phyloP scores from a whole-genome alignment of 1,140 invertebrate species.

The Papilio glaucus region DNA sequence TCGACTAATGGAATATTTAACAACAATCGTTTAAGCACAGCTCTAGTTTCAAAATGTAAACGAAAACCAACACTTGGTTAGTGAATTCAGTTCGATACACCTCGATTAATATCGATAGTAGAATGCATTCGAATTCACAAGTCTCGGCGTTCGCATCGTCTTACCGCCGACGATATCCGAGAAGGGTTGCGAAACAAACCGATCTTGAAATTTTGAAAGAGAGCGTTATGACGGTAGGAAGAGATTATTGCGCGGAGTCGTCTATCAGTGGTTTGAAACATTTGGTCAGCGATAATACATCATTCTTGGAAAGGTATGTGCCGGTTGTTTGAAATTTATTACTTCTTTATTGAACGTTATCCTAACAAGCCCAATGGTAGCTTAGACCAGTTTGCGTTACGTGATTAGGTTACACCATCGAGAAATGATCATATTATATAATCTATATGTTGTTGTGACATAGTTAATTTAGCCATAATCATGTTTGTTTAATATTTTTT shows the following conservation, averaged over 20 bases:
- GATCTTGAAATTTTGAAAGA: conserved; percentile 57
- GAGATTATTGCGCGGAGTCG: conserved; percentile 74
- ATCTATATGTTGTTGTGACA: not conserved
- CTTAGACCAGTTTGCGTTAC: conserved; percentile 52
- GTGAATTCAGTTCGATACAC: conserved; percentile 16
- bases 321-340: conserved; percentile 47
- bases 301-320: conserved; percentile 69
- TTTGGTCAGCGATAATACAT: conserved; percentile 63
- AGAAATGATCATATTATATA: conserved; percentile 22
- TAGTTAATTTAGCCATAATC: not conserved
- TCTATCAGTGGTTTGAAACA: conserved; percentile 77
- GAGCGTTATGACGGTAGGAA: conserved; percentile 63
- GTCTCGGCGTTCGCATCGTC: conserved; percentile 47
- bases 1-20: conserved; percentile 77
- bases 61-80: conserved; percentile 37
- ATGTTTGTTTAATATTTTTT: conserved; percentile 2
- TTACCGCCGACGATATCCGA: conserved; percentile 51
- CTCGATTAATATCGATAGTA: conserved; percentile 18
- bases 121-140: conserved; percentile 46
- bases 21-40: conserved; percentile 53
- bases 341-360: conserved; percentile 41
- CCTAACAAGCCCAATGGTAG: too few relatives aligned
- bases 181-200: conserved; percentile 43
- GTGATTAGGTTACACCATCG: conserved; percentile 41
- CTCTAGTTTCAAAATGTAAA: conserved; percentile 42